Base-by-base conservation (phyloP, 2,797 vertebrate species). In the Mormyrops attenuatus region DNA sequence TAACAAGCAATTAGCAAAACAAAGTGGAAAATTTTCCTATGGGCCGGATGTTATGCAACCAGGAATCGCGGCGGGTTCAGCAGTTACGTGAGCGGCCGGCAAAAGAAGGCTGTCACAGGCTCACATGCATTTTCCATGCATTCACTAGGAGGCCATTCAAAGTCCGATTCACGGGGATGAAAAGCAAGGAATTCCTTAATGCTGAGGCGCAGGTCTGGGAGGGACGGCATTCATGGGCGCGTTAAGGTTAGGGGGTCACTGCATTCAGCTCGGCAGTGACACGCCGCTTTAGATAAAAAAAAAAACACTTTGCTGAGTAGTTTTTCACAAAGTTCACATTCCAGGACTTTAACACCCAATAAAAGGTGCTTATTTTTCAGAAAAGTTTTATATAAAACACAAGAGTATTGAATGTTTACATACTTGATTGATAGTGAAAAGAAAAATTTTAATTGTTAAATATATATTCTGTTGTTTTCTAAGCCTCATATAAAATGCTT, bases 31-130 rank as follows among this genome's bases (percentile, higher is more conserved):
- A 13, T 88, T 89, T 8, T 87, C 66, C 30, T 47, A 26, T 3
- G n/a, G 88, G 87, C 55, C 52, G 63, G 26, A 34, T 34, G 77
- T 89, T 89, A 90, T 44, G 85, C 34, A 90, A 90, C 34, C 22
- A 88, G 55, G 13, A 66, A 77, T 49, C 17, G 22, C 34, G 69
- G 80, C 41, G 88, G 34, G 80, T 22, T 84, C 49, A 84, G 87
- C 49, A 52, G 88, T 73, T n/a, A 88, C 2, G 80, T 73, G 50
- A 82, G 57, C 38, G 41, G 87, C 47, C 55, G 47, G 52, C 73
- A 9, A 44, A 26, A 69, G 20, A n/a, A 87, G 66, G 85, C 34
- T 17, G 6, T 30, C 86, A 88, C 60, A 89, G 30, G 52, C 22
- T 30, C 49, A 77, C 22, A 85, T 84, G 9, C 6, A 1, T 66